Evolutionary conservation across 2,113 vertebrate species (phyloP), one percentile per base, ranked within the genome.

Genomic region (Scortum barcoo): DNA sequence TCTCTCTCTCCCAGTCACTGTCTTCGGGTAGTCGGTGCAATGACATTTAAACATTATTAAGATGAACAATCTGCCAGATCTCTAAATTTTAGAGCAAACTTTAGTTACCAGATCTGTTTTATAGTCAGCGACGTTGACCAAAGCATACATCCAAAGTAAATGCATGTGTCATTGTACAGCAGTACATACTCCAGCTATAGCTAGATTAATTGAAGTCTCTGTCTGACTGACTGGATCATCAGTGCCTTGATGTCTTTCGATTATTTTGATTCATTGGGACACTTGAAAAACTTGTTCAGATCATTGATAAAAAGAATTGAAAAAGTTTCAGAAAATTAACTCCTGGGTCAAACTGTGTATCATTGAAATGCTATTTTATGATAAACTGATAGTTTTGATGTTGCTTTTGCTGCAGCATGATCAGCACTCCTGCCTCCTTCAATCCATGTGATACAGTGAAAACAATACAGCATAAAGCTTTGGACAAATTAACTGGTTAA

Each of bases 11-110:
- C 12, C 65, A 7, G 14, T 17, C 8, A 17, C 30, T 22, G 19
- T 13, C 62, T 44, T 3, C 13, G 13, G 42, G 42, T 11, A 44
- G 42, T 44, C 42, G 42, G 12, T 14, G 42, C 42, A 13, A 17
- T 48, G 48, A 20, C 48, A 50, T 50, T 50, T 50, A 50, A 50
- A 50, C 48, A 50, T 33, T 26, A 77, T 77, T 46, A 28, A 28
- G 44, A 72, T 54, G 9, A 54, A 76, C n/a, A 17, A 44, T 17
- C n/a, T 30, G 16, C 68, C 24, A 63, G 53, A 38, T 7, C 19
- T 36, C 36, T 33, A n/a, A 5, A 11, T 17, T 58, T 58, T n/a
- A 24, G 2, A 48, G 40, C 24, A n/a, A 30, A 7, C 4, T 54
- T 1, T n/a, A 19, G 1, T 42, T 33, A 33, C n/a, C 20, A 40